Base-by-base conservation (phyloP, 2,888 invertebrate species). In the Eurytoma californica region DNA sequence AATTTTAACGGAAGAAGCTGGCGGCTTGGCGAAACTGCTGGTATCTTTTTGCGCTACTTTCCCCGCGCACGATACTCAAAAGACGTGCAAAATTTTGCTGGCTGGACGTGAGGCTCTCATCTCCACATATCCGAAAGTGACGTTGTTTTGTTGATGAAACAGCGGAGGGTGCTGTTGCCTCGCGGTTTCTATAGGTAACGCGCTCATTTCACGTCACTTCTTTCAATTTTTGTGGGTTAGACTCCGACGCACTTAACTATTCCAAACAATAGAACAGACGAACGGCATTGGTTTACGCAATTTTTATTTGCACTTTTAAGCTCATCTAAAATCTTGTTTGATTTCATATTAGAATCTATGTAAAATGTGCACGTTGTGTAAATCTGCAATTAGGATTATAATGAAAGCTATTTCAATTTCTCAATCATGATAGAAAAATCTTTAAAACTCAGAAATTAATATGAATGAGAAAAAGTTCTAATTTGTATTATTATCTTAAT, bases 101-200 rank as follows among this genome's bases (percentile, higher is more conserved):
- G n/a, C 9, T 58, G 18, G 57, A 72, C 57, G 49, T 63, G 60
- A 49, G 30, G 4, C 47, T 72, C 66, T 80, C 79, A 67, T 80
- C 20, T 58, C 61, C 18, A 55, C 51, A 13, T 30, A 49, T 14
- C 53, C 72, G 65, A 76, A 67, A 68, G 55, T 80, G 76, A 67
- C 39, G 47, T 4, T 65, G 18, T 67, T 76, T 72, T 76, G 39
- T 80, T 76, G 18, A 55, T n/a, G 18, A 75, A 72, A 79, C 68
- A 70, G 65, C 39, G 70, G 67, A 60, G 3, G 7, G 28, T 55
- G 73, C 66, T 65, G 47, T 63, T 63, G 18, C 7, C 1, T 3
- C 4, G 16, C 28, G 61, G 77, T 77, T 73, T 73, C 78, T 72
- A 78, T 78, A 67, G 77, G 72, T 55, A 49, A 72, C 72, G 57